Conservation (phyloP, 2,113 vertebrate species). For the Rhegmatorhina hoffmannsi region DNA sequence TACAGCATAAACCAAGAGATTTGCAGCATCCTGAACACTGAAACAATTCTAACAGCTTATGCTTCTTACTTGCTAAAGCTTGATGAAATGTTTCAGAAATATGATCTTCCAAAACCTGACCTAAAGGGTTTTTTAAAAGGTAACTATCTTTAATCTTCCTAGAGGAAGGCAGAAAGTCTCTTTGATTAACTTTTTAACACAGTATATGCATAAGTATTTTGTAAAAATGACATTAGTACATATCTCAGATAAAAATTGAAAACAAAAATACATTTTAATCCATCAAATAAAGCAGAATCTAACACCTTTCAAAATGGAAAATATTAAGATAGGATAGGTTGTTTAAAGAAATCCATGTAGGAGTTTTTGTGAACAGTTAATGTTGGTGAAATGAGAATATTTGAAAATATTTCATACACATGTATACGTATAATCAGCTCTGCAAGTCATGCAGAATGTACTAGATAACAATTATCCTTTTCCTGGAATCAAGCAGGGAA, state of each 20-base stretch:
- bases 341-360: neutral
- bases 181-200: neutral
- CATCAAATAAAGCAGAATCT: neutral
- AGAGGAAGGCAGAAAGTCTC: neutral
- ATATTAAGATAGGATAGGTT: neutral
- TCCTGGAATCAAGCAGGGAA: conserved; percentile 37
- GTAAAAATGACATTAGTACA: neutral
- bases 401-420: neutral
- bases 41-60: neutral
- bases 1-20: neutral
- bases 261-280: neutral
- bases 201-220: neutral
- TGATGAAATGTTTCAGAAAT: neutral
- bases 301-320: neutral
- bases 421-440: neutral
- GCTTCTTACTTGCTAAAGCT: neutral
- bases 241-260: neutral
- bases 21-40: neutral
- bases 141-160: neutral
- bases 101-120: neutral
- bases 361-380: neutral
- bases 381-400: neutral
- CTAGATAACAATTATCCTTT: conserved; percentile 34
- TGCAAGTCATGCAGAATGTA: neutral
- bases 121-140: neutral